phyloP scores from a whole-genome alignment of 2,113 vertebrate species.

The Bagarius yarrelli region DNA sequence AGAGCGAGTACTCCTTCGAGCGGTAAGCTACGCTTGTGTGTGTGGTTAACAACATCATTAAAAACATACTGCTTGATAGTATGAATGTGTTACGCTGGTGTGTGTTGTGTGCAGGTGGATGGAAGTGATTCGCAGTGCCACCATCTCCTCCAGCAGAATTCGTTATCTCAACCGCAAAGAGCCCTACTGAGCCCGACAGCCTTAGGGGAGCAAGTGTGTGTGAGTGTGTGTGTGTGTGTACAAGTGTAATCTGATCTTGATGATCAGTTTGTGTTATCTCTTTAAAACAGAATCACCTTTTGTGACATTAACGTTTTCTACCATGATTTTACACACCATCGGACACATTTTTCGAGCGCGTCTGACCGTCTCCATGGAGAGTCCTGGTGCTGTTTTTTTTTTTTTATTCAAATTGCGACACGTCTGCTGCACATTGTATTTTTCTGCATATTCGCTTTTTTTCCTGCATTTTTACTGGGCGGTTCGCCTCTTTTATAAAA shows the following conservation, averaged over 20 bases:
- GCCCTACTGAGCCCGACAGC: conserved; percentile 74
- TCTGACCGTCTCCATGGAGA: conserved; percentile 65
- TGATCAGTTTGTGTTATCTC: conserved; percentile 40
- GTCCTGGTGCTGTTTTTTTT: conserved; percentile 67
- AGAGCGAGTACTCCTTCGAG: conserved; percentile 94
- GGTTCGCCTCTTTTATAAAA: conserved; percentile 73
- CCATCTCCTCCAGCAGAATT: conserved; percentile 78
- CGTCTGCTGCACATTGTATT: conserved; percentile 66
- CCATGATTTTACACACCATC: conserved; percentile 50
- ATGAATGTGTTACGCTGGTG: neutral
- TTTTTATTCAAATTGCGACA: conserved; percentile 69
- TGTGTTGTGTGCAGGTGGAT: conserved; percentile 81
- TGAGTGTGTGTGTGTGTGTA: conserved; percentile 10
- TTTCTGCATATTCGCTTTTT: conserved; percentile 72
- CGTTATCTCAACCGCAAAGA: conserved; percentile 83
- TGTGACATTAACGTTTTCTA: conserved; percentile 61
- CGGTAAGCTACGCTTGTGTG: conserved; percentile 68
- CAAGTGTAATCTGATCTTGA: conserved; percentile 28
- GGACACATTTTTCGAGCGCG: conserved; percentile 61
- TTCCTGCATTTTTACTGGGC: conserved; percentile 72
- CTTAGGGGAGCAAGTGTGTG: conserved; percentile 21
- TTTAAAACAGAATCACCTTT: conserved; percentile 36
- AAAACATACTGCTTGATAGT: no score
- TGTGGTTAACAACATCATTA: neutral
- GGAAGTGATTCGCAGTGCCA: conserved; percentile 97